Conservation (phyloP, 2,888 invertebrate genomes). For the Autographa pulchrina region DNA sequence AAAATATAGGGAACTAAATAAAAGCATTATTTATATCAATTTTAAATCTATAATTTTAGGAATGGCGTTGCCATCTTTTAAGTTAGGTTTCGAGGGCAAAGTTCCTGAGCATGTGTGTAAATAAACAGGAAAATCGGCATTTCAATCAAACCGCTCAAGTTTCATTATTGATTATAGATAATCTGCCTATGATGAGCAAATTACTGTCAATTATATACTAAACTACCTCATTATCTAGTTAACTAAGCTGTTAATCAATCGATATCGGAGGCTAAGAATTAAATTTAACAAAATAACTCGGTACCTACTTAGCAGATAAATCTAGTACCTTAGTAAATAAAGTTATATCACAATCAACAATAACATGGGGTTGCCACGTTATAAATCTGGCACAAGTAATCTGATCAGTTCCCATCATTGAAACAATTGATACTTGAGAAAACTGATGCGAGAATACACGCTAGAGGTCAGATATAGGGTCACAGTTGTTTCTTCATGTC, state of each 20-base stretch:
- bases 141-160: background rate
- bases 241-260: background rate
- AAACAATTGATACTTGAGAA: conserved; percentile 1
- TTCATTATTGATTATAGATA: background rate
- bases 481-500: background rate
- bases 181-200: background rate
- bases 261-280: background rate
- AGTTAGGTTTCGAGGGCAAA: background rate
- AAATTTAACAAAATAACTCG: too few relatives aligned
- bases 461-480: background rate
- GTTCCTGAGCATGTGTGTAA: background rate
- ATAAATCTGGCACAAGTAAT: background rate
- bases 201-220: background rate
- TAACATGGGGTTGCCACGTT: background rate
- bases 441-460: background rate
- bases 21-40: too few relatives aligned
- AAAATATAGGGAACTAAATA: too few relatives aligned
- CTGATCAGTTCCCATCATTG: background rate
- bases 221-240: background rate
- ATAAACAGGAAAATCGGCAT: too few relatives aligned
- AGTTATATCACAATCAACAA: too few relatives aligned
- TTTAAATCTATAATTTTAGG: too few relatives aligned
- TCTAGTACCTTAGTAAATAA: too few relatives aligned
- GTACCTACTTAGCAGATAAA: too few relatives aligned
- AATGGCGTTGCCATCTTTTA: background rate